Evolutionary conservation across 1,140 invertebrate genomes (phyloP).

Genomic region (Gerris buenoi): DNA sequence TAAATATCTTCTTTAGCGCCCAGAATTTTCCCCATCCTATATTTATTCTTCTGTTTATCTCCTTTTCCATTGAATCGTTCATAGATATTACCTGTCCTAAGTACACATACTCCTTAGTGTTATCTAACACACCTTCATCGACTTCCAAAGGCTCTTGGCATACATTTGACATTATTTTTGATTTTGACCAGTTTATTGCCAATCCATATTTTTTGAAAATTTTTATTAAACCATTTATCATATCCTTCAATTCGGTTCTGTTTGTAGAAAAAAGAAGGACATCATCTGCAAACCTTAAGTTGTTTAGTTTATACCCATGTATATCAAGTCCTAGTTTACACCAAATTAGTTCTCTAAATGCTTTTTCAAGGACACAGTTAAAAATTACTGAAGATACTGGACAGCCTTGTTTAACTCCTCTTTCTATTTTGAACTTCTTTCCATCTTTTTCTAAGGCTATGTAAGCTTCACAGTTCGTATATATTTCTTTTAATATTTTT

Average conservation of each 20-base stretch:
- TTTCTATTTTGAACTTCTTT: neutral
- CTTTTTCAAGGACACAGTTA: slow-evolving; percentile 14
- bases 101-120: slow-evolving; percentile 5
- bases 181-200: slow-evolving; percentile 10
- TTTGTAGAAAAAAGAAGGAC: slow-evolving; percentile 21
- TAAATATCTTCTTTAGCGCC: slow-evolving; percentile 9
- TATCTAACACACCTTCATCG: slow-evolving; percentile 7
- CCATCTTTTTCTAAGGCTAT: slow-evolving; percentile 2
- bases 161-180: slow-evolving; percentile 12
- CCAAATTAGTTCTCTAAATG: slow-evolving; percentile 20
- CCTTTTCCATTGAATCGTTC: slow-evolving; percentile 2
- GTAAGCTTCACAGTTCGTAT: slow-evolving; percentile 3
- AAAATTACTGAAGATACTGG: slow-evolving; percentile 20
- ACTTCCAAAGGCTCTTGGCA: neutral
- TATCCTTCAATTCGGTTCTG: slow-evolving; percentile 6
- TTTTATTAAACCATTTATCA: slow-evolving; percentile 8
- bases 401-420: slow-evolving; percentile 11
- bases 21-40: slow-evolving; percentile 13
- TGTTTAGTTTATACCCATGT: slow-evolving; percentile 16
- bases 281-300: slow-evolving; percentile 29
- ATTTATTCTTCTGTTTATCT: slow-evolving; percentile 12
- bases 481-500: slow-evolving; percentile 3
- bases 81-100: slow-evolving; percentile 1
- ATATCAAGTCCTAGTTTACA: slow-evolving; percentile 19
- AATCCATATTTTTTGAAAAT: slow-evolving; percentile 8